These are phyloP conservation scores for Lophochroa leadbeateri DNA, from an alignment of 2,113 vertebrate genomes.

Conservation along the genomic window DNA sequence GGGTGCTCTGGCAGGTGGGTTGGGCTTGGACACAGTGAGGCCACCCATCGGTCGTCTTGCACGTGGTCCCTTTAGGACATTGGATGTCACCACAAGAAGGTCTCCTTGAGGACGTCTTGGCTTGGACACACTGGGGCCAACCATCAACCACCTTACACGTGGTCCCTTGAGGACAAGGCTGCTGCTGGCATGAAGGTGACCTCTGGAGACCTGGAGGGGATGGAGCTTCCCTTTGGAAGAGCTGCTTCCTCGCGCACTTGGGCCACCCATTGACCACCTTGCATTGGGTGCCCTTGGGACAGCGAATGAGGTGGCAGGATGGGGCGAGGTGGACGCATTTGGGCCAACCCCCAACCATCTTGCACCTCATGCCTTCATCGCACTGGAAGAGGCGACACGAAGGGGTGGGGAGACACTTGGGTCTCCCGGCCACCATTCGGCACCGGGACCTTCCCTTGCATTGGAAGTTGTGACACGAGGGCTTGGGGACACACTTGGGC, in stretches of 20 bases:
- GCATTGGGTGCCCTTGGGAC: neutral
- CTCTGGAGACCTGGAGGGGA: fast-evolving
- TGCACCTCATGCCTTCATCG: neutral
- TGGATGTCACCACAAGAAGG: neutral
- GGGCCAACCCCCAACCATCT: neutral
- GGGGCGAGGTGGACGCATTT: neutral
- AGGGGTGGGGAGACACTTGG: neutral
- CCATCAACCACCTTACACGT: neutral
- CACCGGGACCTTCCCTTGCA: neutral
- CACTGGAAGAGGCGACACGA: neutral
- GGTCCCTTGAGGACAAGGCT: neutral
- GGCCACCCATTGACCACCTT: neutral
- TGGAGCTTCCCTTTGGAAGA: neutral
- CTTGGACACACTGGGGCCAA: neutral
- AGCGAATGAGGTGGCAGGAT: neutral
- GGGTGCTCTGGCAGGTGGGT: neutral
- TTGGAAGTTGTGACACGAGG: neutral
- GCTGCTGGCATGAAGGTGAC: fast-evolving
- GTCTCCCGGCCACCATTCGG: neutral
- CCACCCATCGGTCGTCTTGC: neutral
- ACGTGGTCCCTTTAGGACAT: neutral
- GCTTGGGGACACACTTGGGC: neutral
- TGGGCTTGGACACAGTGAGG: neutral
- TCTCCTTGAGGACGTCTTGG: fast-evolving
- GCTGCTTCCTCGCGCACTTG: neutral